Percentiles rank a stretch among this genome's conserved stretches.
phyloP scores from a whole-genome alignment of 2,797 vertebrate species.

The Amphiprion clarkii region DNA sequence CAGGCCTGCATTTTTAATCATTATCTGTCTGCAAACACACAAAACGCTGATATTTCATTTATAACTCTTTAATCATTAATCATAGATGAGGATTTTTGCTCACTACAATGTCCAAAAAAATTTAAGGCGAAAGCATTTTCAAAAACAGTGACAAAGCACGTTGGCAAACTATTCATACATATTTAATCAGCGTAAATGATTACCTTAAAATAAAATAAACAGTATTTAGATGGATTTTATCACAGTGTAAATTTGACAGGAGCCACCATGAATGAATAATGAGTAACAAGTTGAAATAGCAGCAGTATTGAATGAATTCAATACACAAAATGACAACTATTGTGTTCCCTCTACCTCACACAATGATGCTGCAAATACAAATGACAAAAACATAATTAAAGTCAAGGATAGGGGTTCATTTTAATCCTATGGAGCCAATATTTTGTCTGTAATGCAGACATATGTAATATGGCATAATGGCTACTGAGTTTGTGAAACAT shows the following conservation, averaged over 20 bases:
- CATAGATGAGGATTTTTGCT: conserved; percentile 36
- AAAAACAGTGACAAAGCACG: conserved; percentile 11
- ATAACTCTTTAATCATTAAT: conserved; percentile 33
- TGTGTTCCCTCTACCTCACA: conserved; percentile 1
- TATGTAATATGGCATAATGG: neutral
- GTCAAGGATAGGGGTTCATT: neutral
- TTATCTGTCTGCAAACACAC: conserved; percentile 2
- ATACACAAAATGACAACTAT: conserved; percentile 12
- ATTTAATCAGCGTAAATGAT: conserved; percentile 17
- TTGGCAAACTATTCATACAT: conserved; percentile 12
- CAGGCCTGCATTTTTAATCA: conserved; percentile 31
- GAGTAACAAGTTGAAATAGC: conserved; percentile 26
- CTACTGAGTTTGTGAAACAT: neutral
- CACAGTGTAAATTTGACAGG: conserved; percentile 11
- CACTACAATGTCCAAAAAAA: neutral
- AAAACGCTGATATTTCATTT: conserved; percentile 36
- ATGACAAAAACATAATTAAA: neutral
- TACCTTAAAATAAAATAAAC: neutral
- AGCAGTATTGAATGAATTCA: conserved; percentile 18
- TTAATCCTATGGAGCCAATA: neutral
- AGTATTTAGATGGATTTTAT: conserved; percentile 13
- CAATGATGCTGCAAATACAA: conserved; percentile 16
- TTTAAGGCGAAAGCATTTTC: conserved; percentile 2
- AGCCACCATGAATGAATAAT: conserved; percentile 29
- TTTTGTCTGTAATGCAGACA: neutral